These are phyloP conservation scores for Stichodactyla mertensii DNA, from an alignment of 64 coral and sea anemone genomes.

Conservation along the genomic window DNA sequence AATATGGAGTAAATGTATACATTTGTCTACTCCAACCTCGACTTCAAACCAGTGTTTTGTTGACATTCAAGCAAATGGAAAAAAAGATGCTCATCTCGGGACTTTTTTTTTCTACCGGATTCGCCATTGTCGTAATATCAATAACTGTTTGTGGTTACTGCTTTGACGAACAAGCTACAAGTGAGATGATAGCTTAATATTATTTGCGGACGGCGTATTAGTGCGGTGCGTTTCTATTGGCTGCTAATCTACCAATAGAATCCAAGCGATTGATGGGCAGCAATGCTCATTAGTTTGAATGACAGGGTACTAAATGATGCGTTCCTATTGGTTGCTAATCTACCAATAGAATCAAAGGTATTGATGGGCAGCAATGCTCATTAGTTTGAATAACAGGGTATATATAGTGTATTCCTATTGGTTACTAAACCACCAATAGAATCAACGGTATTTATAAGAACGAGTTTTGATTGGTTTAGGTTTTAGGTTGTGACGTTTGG, in stretches of 20 bases:
- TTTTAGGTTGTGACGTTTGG: slow-evolving; percentile 52
- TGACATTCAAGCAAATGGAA: no score
- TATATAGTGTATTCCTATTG: slow-evolving; percentile 46
- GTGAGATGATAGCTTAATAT: no score
- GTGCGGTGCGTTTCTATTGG: slow-evolving; percentile 21
- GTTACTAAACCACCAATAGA: slow-evolving; percentile 11
- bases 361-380: not conserved
- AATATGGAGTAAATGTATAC: no score
- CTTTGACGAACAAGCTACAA: no score
- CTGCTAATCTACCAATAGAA: slow-evolving; percentile 13
- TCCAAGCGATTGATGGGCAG: no score
- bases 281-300: not conserved
- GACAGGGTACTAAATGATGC: slow-evolving; percentile 35
- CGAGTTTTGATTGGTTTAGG: slow-evolving; percentile 43
- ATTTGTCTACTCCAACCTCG: no score
- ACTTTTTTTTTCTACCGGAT: no score
- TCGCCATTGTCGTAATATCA: no score
- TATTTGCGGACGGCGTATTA: slow-evolving; percentile 22
- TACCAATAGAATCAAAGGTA: slow-evolving; percentile 43
- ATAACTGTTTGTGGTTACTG: no score
- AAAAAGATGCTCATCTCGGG: no score
- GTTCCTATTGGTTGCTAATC: slow-evolving; percentile 13
- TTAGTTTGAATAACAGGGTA: slow-evolving; percentile 36
- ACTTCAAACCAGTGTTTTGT: no score
- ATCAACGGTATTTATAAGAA: slow-evolving; percentile 47